A percentile compares a stretch with the other conserved stretches of the same genome.
Conservation (phyloP, 2,113 vertebrate genomes). For the Ophthalmolycus amberensis region DNA sequence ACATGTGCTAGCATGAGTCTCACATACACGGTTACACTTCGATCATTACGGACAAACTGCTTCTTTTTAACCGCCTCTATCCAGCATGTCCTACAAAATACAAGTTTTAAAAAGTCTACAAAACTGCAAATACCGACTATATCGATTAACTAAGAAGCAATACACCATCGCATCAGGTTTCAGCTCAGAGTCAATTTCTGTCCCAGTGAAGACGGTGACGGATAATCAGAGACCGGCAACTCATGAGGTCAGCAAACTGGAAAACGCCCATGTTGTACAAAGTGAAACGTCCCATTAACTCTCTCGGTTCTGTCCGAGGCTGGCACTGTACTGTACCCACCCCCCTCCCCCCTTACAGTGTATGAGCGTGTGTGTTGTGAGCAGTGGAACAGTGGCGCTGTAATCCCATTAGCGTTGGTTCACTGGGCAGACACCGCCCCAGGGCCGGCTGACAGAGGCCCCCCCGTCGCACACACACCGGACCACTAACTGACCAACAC, state of each 20-base stretch:
- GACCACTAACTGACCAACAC: conserved; percentile 55
- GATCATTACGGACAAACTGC: neutral
- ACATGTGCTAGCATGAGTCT: neutral
- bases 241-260: conserved; percentile 52
- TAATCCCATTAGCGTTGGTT: conserved; percentile 76
- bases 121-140: neutral
- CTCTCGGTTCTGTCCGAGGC: conserved; percentile 30
- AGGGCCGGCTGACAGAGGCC: conserved; percentile 62
- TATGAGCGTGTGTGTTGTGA: conserved; percentile 43
- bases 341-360: neutral
- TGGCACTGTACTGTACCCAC: conserved; percentile 19
- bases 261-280: conserved; percentile 35
- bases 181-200: neutral
- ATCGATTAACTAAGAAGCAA: neutral
- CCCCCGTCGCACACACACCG: conserved; percentile 33
- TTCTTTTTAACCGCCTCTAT: neutral
- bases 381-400: conserved; percentile 58
- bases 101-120: neutral
- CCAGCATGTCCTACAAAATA: neutral
- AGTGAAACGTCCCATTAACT: conserved; percentile 56
- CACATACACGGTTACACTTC: neutral
- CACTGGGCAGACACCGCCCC: conserved; percentile 62
- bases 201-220: neutral
- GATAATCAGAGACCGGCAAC: neutral
- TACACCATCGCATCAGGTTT: neutral